Conservation (phyloP, 2,888 invertebrate genomes). For the Sisyra terminalis region DNA sequence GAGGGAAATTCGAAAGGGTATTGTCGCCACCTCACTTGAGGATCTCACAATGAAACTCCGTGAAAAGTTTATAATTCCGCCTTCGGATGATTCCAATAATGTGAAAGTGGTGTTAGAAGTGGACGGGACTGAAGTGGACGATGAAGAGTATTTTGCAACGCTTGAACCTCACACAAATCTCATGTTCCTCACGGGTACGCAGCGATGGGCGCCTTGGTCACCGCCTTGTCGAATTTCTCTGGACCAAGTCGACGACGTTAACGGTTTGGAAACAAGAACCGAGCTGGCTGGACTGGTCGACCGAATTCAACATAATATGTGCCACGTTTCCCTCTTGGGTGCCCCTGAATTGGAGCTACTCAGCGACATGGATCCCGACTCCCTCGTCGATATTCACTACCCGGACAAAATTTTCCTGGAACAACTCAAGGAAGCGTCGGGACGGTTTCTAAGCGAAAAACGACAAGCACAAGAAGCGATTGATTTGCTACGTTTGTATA, state of each 20-base stretch:
- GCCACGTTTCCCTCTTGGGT: conserved; percentile 69
- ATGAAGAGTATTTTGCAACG: conserved; percentile 87
- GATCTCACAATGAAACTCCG: conserved; percentile 61
- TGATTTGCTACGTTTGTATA: conserved; percentile 65
- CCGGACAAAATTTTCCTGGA: conserved; percentile 60
- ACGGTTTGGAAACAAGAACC: conserved; percentile 28
- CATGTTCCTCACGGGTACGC: conserved; percentile 61
- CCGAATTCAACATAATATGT: conserved; percentile 61
- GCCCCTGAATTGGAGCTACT: conserved; percentile 71
- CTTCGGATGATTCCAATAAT: conserved; percentile 18
- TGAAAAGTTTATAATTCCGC: conserved; percentile 44
- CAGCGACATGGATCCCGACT: conserved; percentile 82
- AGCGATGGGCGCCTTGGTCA: conserved; percentile 55
- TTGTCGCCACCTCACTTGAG: conserved; percentile 62
- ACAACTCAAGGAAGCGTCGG: conserved; percentile 69
- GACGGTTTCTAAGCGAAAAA: conserved; percentile 64
- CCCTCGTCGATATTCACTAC: conserved; percentile 60
- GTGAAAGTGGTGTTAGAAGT: conserved; percentile 75
- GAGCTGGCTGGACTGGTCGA: conserved; percentile 61
- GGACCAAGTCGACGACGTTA: conserved; percentile 39
- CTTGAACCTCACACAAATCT: conserved; percentile 74
- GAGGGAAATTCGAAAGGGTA: conserved; percentile 65
- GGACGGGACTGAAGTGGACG: conserved; percentile 91
- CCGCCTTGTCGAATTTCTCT: conserved; percentile 43
- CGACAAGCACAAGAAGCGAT: conserved; percentile 76